Evolutionary conservation across 2,888 invertebrate genomes (phyloP), one percentile per base, ranked within the genome.

Genomic region (Chloroclysta siterata): DNA sequence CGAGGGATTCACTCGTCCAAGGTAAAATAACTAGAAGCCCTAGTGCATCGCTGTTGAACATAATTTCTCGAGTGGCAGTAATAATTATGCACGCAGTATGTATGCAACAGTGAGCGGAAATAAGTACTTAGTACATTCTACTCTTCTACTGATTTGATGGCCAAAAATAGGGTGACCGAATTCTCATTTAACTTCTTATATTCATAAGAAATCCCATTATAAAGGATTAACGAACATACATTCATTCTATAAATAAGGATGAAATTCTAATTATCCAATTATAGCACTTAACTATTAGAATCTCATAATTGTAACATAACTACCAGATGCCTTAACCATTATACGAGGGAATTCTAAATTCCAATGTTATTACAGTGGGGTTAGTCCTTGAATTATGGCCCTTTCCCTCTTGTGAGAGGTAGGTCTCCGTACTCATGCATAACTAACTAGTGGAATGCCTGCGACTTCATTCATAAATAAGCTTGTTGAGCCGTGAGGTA

Each of bases 341-440:
- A 55, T 22, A 51, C 17, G 3, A 17, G 58, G 53, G 50, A 52
- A 44, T 47, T 60, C 60, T 60, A 60, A 60, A 64, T 64, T 60
- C 64, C 64, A 57, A 50, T 60, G 53, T 65, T 56, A 56, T 56
- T 53, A 53, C 53, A 48, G 15, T 42, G 39, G 53, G 56, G 53
- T 56, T 50, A 57, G 44, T 15, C 14, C 28, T 48, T 60, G 50
- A 65, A 13, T 65, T 60, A 65, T 57, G 36, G 56, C 54, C 36
- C 29, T 39, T 55, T 54, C 57, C 62, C 56, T 48, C 48, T 29
- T 41, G 7, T 17, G 13, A 5, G 46, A 47, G 57, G 44, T 36
- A 42, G 14, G 44, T 39, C 33, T 29, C 50, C 28, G 50, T 46
- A 52, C 15, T 46, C 36, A 47, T 53, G 42, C 44, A 36, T 15